Base-by-base conservation (phyloP, 2,113 vertebrate species). In the Pteruthius melanotis region DNA sequence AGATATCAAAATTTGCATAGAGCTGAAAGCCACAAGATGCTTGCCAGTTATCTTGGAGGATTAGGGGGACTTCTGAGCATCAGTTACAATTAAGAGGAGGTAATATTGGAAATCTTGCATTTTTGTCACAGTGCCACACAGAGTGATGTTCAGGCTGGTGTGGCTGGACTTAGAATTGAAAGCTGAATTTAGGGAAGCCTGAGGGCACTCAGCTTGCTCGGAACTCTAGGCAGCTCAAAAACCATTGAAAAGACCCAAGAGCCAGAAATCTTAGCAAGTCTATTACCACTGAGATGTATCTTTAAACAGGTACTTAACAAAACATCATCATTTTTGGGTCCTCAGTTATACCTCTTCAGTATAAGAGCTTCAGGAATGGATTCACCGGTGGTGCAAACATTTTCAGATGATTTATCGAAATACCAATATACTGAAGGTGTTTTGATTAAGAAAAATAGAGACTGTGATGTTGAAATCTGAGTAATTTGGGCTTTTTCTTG, bases 231-330 rank as follows among this genome's bases (percentile, higher is more conserved):
- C 37, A 78, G 44, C 57, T 72, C 20, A 61, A 57, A 84, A 71
- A 27, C 9, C 26, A 23, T 13, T 59, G 30, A 45, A 70, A 56
- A 93, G 28, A 49, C 31, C 7, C 10, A 22, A 42, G 12, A 83
- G 23, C 3, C 47, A 86, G 59, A 77, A 80, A 39, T 22, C 35
- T 53, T 74, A 54, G 13, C 35, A 72, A 47, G 26, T 57, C 53
- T 61, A 0, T 68, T 8, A 40, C 40, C 1, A 1, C 1, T 87
- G 33, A 76, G n/a, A 28, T n/a, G 27, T 1, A 9, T 40, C 24
- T 40, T 91, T 33, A 68, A 74, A 63, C 10, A 56, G 35, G 39
- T 13, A 22, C 33, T 78, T 77, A 31, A 3, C 7, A 47, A 85
- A 79, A n/a, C 11, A 18, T 37, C 19, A 39, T 13, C 2, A 2